Conservation (phyloP, 2,113 vertebrate species). For the Microtus oregoni region DNA sequence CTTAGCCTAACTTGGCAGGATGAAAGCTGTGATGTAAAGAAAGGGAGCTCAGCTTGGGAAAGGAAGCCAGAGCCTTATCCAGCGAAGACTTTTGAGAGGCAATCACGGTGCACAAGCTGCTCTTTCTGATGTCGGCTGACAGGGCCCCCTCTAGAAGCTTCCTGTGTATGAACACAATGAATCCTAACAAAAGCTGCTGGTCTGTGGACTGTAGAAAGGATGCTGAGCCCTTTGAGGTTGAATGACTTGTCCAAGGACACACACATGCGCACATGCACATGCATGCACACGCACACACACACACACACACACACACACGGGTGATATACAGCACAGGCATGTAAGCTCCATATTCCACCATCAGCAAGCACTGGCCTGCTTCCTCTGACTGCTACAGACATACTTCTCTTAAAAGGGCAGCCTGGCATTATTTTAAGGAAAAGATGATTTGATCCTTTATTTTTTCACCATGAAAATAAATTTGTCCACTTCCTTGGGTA, state of each 20-base stretch:
- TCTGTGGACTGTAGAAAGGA: background rate
- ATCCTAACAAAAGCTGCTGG: background rate
- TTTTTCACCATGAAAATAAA: no score
- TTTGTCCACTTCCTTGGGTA: background rate
- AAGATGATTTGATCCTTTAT: background rate
- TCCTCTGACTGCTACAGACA: no score
- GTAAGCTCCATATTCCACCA: fast-evolving
- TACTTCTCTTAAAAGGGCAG: no score
- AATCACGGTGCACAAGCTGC: background rate
- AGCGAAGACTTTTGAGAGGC: background rate
- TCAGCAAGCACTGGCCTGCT: background rate
- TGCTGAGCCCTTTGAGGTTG: fast-evolving
- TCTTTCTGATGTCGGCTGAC: background rate
- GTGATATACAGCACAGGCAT: fast-evolving
- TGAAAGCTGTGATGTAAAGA: background rate
- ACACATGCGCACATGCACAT: no score
- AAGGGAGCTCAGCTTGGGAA: background rate
- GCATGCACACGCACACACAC: no score
- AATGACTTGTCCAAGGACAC: background rate
- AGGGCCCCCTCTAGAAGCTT: background rate
- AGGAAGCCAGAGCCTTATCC: background rate
- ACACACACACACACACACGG: no score
- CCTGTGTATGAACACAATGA: background rate
- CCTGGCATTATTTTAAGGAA: background rate
- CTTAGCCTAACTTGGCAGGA: background rate